Evolutionary conservation across 1,140 invertebrate genomes (phyloP).

Genomic region (Drosophila subpulchrella): DNA sequence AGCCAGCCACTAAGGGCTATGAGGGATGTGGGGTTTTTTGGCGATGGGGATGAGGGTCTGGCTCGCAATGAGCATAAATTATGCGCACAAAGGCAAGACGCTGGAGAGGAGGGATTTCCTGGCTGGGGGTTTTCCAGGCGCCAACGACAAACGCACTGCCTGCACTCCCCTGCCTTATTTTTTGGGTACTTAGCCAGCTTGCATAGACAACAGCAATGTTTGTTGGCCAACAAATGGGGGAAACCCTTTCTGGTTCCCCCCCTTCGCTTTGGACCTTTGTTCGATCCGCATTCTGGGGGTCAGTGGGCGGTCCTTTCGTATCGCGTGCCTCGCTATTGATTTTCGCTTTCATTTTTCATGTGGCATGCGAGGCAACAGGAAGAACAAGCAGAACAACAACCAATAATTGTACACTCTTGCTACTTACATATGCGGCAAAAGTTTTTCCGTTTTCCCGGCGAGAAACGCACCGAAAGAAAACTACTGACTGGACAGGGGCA

Average conservation of each 20-base stretch:
- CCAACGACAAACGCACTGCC: constrained; percentile 39
- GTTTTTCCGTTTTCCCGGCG: constrained; percentile 15
- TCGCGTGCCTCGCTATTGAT: constrained; percentile 78
- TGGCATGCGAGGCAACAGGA: constrained; percentile 61
- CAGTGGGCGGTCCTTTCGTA: constrained; percentile 57
- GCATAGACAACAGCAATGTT: constrained; percentile 16
- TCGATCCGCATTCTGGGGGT: constrained; percentile 37
- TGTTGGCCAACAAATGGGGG: constrained; percentile 20
- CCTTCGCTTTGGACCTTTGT: constrained; percentile 1
- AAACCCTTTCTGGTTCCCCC: constrained; percentile 18
- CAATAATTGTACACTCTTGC: constrained; percentile 47
- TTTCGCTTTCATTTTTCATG: constrained; percentile 83
- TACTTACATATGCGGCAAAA: constrained; percentile 63
- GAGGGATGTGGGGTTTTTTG: constrained; percentile 16
- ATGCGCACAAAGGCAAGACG: constrained; percentile 59
- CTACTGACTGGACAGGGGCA: constrained; percentile 38
- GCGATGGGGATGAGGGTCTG: constrained; percentile 19
- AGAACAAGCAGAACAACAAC: constrained; percentile 45
- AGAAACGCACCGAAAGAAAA: constrained; percentile 22
- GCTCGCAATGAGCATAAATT: constrained; percentile 76
- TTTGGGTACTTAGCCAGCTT: constrained; percentile 7
- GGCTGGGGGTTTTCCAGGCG: constrained; percentile 30
- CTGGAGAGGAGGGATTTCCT: not conserved
- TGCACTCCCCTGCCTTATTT: not conserved
- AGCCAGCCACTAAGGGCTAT: constrained; percentile 38